Evolutionary conservation across 2,113 vertebrate species (phyloP).

Genomic region (Pteronura brasiliensis): DNA sequence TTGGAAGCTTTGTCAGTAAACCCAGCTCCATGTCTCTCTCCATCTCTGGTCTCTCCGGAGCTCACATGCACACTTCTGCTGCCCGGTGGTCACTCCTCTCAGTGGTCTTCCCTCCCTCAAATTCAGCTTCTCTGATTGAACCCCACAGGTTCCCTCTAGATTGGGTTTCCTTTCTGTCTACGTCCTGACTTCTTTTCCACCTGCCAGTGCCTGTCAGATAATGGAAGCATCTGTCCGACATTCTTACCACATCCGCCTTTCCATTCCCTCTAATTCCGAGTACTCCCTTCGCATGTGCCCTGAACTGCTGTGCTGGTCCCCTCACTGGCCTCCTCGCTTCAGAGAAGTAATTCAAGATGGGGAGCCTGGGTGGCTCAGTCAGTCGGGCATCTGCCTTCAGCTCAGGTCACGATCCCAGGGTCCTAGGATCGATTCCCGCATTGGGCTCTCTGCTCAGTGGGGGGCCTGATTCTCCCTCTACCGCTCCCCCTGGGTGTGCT

Average conservation of each 20-base stretch:
- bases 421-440: no score
- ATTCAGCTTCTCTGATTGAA: neutral
- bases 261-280: neutral
- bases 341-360: neutral
- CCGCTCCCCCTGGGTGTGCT: no score
- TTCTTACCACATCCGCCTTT: neutral
- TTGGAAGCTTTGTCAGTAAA: neutral
- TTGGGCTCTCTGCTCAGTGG: no score
- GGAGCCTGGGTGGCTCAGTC: no score
- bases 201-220: neutral
- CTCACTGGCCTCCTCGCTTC: neutral
- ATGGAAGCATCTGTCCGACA: rapidly evolving
- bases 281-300: neutral
- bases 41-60: neutral
- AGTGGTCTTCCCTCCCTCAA: neutral
- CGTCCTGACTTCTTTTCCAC: neutral
- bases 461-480: no score
- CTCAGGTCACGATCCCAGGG: no score
- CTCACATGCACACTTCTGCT: neutral
- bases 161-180: neutral
- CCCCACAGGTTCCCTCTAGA: neutral
- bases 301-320: neutral
- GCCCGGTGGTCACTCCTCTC: neutral
- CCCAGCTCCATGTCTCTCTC: neutral
- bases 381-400: no score